phyloP scores from a whole-genome alignment of 2,113 vertebrate genomes.

The Neodon shergylaensis region DNA sequence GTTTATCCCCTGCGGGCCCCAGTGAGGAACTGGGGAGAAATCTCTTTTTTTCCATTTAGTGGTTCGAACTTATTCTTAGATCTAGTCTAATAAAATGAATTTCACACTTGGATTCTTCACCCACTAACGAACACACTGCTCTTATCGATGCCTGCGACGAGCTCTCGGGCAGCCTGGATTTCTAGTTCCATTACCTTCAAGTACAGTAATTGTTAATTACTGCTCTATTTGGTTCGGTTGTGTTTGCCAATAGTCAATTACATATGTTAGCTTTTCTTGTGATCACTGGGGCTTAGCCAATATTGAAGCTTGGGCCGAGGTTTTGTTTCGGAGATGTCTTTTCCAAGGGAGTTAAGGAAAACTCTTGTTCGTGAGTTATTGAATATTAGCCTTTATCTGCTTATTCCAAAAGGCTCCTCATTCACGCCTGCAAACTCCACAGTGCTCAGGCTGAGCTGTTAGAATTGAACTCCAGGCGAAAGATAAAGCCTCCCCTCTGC shows the following conservation, averaged over 20 bases:
- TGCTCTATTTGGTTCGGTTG: slow-evolving; percentile 79
- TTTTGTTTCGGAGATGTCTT: slow-evolving; percentile 77
- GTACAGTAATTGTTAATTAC: slow-evolving; percentile 80
- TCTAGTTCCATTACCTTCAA: slow-evolving; percentile 72
- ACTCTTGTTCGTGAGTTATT: slow-evolving; percentile 73
- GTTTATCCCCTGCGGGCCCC: neutral
- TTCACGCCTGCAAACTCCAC: slow-evolving; percentile 24
- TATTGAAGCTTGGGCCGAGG: slow-evolving; percentile 73
- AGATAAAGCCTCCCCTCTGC: slow-evolving; percentile 64
- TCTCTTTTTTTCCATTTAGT: slow-evolving; percentile 49
- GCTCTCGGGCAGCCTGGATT: slow-evolving; percentile 61
- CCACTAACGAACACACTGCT: slow-evolving; percentile 69
- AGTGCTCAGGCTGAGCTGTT: slow-evolving; percentile 49
- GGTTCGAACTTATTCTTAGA: slow-evolving; percentile 69
- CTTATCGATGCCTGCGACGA: slow-evolving; percentile 69
- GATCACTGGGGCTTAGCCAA: slow-evolving; percentile 75
- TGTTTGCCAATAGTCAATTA: slow-evolving; percentile 79
- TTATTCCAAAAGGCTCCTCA: slow-evolving; percentile 68
- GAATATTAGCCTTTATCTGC: slow-evolving; percentile 77
- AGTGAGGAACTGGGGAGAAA: slow-evolving; percentile 27
- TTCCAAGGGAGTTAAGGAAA: slow-evolving; percentile 76
- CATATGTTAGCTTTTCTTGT: slow-evolving; percentile 70
- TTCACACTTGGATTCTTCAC: slow-evolving; percentile 75
- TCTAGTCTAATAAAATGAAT: slow-evolving; percentile 73
- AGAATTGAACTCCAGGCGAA: slow-evolving; percentile 61